Base-by-base conservation (phyloP, 2,797 vertebrate species). In the Allobates femoralis region DNA sequence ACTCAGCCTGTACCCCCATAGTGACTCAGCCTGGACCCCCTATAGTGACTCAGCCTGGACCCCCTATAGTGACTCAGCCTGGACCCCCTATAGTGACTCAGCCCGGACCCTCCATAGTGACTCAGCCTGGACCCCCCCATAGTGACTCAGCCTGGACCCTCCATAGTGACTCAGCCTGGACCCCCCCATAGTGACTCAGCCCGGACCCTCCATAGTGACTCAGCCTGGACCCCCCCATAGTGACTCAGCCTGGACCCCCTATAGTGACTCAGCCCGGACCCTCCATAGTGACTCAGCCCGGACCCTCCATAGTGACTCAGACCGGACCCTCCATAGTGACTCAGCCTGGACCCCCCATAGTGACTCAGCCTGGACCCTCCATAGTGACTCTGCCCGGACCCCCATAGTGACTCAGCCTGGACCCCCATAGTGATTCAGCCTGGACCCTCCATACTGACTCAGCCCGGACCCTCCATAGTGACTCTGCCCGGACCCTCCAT, bases 261-360 rank as follows among this genome's bases (percentile, higher is more conserved):
- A 18, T 8, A 69, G 67, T 23, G 34, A n/a, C 67, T 71, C 32
- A 23, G 67, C 41, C 41, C 41, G 11, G 41, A 8, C 6, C 7
- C 2, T n/a, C 41, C 41, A 18, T 8, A 69, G 67, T 23, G 34
- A n/a, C 67, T 71, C 32, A 23, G 67, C 41, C 41, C 41, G 11
- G 41, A 8, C 6, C 7, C 2, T n/a, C 41, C 41, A 18, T 8
- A 69, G 67, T 23, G 34, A n/a, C 67, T 71, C 32, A 23, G 67
- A n/a, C n/a, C n/a, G n/a, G n/a, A n/a, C n/a, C n/a, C n/a, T n/a
- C n/a, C n/a, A n/a, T n/a, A n/a, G n/a, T n/a, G n/a, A n/a, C n/a
- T n/a, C n/a, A n/a, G n/a, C n/a, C n/a, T 71, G 67, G 67, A 23
- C 32, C 67, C 67, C 67, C 67, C 67, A n/a, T 41, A 41, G n/a